Evolutionary conservation across 2,113 vertebrate genomes (phyloP).

Genomic region (Oriolus oriolus): DNA sequence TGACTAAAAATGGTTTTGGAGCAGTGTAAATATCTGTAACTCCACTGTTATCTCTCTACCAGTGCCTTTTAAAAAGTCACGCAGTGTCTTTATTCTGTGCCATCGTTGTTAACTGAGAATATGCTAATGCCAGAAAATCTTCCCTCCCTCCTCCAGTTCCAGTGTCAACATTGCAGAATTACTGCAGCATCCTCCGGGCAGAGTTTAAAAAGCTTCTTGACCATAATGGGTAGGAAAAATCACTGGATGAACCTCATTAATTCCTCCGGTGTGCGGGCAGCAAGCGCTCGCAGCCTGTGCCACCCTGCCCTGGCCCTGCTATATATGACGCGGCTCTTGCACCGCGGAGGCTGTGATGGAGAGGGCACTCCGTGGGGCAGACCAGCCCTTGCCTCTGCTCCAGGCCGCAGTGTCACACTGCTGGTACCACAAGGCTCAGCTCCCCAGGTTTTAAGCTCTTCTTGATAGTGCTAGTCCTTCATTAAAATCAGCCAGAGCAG

Average conservation of each 20-base stretch:
- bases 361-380: fast-evolving
- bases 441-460: not conserved
- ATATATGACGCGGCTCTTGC: not conserved
- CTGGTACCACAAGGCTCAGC: not conserved
- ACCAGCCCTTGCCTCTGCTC: not conserved
- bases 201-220: not conserved
- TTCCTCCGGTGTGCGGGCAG: not conserved
- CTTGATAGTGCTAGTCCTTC: not conserved
- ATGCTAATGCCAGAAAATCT: not conserved
- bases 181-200: not conserved
- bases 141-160: not conserved
- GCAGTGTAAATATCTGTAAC: not conserved
- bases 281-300: not conserved
- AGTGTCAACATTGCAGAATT: not conserved
- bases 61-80: not conserved
- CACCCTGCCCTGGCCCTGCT: not conserved
- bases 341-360: not conserved
- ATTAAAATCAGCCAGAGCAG: not conserved
- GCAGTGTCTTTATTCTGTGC: not conserved
- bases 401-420: not conserved
- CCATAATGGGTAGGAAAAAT: not conserved
- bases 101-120: not conserved
- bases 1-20: not conserved
- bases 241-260: not conserved
- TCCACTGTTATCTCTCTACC: not conserved